Base-by-base conservation (phyloP, 1,140 invertebrate species). In the Contarinia nasturtii region DNA sequence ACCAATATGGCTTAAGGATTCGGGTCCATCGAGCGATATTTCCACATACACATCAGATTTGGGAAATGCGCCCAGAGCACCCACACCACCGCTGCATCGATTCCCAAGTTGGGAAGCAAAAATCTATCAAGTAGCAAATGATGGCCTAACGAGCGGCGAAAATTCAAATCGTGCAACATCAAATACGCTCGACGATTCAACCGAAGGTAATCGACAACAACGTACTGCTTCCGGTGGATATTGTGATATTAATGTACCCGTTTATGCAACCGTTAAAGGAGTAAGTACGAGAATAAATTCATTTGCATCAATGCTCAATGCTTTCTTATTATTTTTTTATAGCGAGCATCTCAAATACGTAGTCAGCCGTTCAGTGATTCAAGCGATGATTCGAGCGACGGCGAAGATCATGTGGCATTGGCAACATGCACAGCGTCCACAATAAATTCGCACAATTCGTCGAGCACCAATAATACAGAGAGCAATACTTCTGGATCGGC, bases 301-400 rank as follows among this genome's bases (percentile, higher is more conserved):
- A 27, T 27, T 27, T 27, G 27, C 3, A 49, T 34, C 18, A 19
- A 17, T 42, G 18, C 20, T n/a, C 27, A 33, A 45, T 37, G 3
- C 20, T 48, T 43, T 33, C 10, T 27, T 27, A 27, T 27, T 27
- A 27, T 46, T 52, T 52, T 47, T 56, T 60, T 61, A 7, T 53
- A 89, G 80, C 75, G 90, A 58, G 90, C 90, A 40, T 92, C 88
- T 64, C 90, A 94, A 69, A 95, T 96, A 53, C 73, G 90, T 52
- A 92, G 86, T 10, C 87, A 92, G 73, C 90, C 91, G 11, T 95
- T 96, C 58, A 90, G 88, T 2, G 90, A 95, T 53, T 91, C 87
- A n/a, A 88, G 86, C 1, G 88, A 93, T 58, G 89, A 91, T 52
- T 93, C 89, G 4, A 89, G 86, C 38, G 87, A 92, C 59, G 89